Evolutionary conservation across 2,113 vertebrate species (phyloP), one percentile per base, ranked within the genome.

Genomic region (Actinemys pallida): DNA sequence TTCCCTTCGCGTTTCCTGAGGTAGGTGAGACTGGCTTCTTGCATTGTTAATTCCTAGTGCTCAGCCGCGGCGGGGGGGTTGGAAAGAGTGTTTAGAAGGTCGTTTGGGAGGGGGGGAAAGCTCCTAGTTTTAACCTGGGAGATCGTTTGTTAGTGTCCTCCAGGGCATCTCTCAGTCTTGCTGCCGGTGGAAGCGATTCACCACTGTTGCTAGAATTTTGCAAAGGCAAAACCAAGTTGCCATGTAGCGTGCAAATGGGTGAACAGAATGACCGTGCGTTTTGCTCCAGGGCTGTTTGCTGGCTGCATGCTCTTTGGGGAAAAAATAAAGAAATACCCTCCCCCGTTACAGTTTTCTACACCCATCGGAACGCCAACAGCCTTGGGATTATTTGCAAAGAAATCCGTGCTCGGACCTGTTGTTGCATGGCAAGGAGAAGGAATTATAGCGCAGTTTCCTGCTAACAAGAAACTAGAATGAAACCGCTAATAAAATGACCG

Each of bases 1-100:
- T 99, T 98, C 98, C 98, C 98, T 98, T 98, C 96, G 98, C 98
- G 96, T 96, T 97, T 92, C 98, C 98, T 98, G 99, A 99, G 99
- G 99, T 99, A 98, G 98, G 98, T 94, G 97, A 83, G 91, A 81
- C 95, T 88, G 88, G 95, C 90, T 92, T 59, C 56, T 85, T 62
- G 96, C 90, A 80, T 83, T 22, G 50, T 24, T 35, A 39, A 56
- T 35, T 45, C 42, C 57, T 52, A 57, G 39, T 59, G 54, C 17
- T 22, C 72, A 17, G 79, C 85, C 22, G 88, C 50, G 89, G 91
- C 91, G 92, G 76, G 53, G 53, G 49, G 65, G 24, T 13, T 35
- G 81, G 13, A 69, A 35, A 16, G 78, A 5, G 85, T 8, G 91
- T 54, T 53, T 87, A 54, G 89, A 20, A 69, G 39, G 83, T 42